Percentiles rank a stretch among this genome's conserved stretches.
These are phyloP conservation scores for Thaumetopoea pityocampa DNA, from an alignment of 1,140 invertebrate species.

Conservation along the genomic window DNA sequence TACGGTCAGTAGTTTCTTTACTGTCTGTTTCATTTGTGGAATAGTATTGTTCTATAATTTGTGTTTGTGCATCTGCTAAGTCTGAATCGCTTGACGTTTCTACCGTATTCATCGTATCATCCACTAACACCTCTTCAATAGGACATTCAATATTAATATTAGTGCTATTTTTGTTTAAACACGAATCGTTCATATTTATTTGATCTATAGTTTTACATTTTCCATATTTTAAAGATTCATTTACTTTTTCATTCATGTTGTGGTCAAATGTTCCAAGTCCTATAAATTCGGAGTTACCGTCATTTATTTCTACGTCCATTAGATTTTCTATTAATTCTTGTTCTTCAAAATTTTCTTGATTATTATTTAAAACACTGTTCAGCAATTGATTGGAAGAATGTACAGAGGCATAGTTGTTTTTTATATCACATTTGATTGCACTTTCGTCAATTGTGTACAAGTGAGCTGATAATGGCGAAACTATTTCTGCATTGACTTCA, in stretches of 20 bases:
- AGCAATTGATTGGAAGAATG: conserved; percentile 52
- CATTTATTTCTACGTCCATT: conserved; percentile 7
- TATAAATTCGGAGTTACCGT: not conserved
- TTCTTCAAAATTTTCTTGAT: conserved; percentile 4
- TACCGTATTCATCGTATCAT: conserved; percentile 7
- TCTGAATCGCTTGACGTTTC: conserved; percentile 21
- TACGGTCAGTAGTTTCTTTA: conserved; percentile 10
- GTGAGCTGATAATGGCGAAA: not conserved
- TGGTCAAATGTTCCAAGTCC: not conserved
- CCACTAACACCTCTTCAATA: conserved; percentile 4
- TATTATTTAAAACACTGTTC: conserved; percentile 12
- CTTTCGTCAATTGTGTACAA: not conserved
- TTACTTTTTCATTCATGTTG: not conserved
- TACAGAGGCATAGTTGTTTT: conserved; percentile 26
- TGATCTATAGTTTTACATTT: not conserved
- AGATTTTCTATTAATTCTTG: not conserved
- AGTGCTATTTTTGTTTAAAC: not conserved
- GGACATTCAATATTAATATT: conserved; percentile 6
- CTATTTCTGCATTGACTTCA: not conserved
- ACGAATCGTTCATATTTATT: conserved; percentile 1
- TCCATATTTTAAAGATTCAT: not conserved
- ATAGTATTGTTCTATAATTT: conserved; percentile 37
- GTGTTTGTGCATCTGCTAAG: conserved; percentile 45
- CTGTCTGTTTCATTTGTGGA: conserved; percentile 11
- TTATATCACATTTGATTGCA: not conserved